Evolutionary conservation across 2,113 vertebrate species (phyloP).

Genomic region (Nesospiza acunhae): DNA sequence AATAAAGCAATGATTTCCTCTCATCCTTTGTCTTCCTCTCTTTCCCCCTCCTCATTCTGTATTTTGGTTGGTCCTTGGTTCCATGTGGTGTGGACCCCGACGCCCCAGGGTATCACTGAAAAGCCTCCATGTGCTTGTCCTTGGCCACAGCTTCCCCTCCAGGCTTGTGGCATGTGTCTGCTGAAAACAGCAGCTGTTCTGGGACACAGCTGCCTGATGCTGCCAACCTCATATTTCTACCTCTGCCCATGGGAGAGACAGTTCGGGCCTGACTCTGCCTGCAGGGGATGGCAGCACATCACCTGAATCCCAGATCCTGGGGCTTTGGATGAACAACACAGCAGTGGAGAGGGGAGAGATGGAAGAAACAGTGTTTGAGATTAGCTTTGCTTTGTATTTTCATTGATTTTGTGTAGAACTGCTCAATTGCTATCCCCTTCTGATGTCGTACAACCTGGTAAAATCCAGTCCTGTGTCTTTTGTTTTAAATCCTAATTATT

Average conservation of each 20-base stretch:
- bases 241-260: neutral
- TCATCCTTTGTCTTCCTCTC: neutral
- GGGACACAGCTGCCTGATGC: neutral
- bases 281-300: neutral
- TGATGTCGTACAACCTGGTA: neutral
- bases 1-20: constrained; percentile 22
- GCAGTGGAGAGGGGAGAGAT: neutral
- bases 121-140: neutral
- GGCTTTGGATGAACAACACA: neutral
- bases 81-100: accelerated
- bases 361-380: neutral
- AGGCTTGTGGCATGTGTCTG: neutral
- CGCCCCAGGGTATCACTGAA: neutral
- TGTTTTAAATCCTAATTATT: too few relatives aligned
- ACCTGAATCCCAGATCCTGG: neutral
- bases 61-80: neutral
- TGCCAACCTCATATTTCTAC: neutral
- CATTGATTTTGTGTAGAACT: neutral
- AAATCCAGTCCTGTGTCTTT: neutral
- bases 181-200: constrained; percentile 6
- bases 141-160: neutral
- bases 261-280: neutral
- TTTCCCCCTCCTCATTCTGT: neutral
- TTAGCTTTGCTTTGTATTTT: neutral
- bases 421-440: neutral